Conservation (phyloP, 2,113 vertebrate species). For the Triplophysa dalaica region DNA sequence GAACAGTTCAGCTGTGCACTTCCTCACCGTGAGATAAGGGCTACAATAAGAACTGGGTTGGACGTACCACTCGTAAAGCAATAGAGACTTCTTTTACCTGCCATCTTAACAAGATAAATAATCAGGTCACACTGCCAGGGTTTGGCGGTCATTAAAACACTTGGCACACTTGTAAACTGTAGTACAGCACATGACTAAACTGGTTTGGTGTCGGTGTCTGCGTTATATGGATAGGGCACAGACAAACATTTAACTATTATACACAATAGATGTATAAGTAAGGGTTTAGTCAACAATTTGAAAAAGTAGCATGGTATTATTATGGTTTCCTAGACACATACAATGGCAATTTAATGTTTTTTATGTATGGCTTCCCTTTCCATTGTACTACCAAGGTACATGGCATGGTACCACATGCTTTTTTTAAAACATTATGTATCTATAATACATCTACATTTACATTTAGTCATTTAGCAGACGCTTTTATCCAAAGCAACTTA, state of each 20-base stretch:
- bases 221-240: slow-evolving; percentile 5
- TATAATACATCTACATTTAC: too few relatives aligned
- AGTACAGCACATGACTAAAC: slow-evolving; percentile 41
- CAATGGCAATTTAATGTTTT: background rate
- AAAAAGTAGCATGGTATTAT: background rate
- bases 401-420: too few relatives aligned
- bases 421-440: too few relatives aligned
- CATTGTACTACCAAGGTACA: too few relatives aligned
- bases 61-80: background rate
- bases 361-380: too few relatives aligned
- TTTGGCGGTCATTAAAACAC: slow-evolving; percentile 40
- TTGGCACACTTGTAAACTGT: slow-evolving; percentile 35
- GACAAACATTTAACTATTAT: background rate
- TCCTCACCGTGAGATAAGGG: background rate
- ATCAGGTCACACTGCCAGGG: slow-evolving; percentile 3
- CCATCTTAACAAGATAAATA: slow-evolving; percentile 1
- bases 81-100: background rate
- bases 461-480: too few relatives aligned
- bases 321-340: background rate
- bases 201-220: slow-evolving; percentile 27
- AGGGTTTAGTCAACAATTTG: background rate
- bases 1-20: background rate
- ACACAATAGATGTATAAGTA: background rate
- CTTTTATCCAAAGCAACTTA: too few relatives aligned
- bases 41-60: background rate